These are phyloP conservation scores for Panagrolaimus sp. DNA, from an alignment of 1,140 invertebrate genomes.

Conservation along the genomic window DNA sequence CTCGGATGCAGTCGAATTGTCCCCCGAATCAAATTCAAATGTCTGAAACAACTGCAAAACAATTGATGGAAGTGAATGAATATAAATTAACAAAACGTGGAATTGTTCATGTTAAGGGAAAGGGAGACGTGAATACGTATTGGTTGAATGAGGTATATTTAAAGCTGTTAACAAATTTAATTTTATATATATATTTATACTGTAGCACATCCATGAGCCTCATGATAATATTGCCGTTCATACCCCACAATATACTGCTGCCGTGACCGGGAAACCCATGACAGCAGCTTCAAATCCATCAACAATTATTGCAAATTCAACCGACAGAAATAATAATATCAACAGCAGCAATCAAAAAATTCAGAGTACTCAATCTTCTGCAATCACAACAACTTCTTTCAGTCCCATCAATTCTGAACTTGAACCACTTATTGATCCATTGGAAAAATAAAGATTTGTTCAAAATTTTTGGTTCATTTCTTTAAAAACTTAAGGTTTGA, in stretches of 20 bases:
- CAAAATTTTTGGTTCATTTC: too few species aligned
- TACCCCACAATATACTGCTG: background rate
- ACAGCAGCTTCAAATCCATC: too few species aligned
- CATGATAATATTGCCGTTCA: background rate
- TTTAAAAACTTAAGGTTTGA: too few species aligned
- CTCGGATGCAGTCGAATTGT: constrained; percentile 58
- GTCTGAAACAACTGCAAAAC: constrained; percentile 50
- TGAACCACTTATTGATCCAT: too few species aligned
- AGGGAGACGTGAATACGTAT: constrained; percentile 50
- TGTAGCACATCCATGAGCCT: constrained; percentile 2
- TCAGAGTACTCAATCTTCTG: too few species aligned
- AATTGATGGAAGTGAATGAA: constrained; percentile 37
- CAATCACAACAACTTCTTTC: too few species aligned
- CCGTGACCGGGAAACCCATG: background rate
- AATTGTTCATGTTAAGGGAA: constrained; percentile 58
- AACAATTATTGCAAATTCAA: too few species aligned
- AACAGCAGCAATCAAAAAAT: too few species aligned
- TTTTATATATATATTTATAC: too few species aligned
- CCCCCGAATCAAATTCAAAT: constrained; percentile 59
- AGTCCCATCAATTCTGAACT: too few species aligned
- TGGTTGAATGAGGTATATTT: constrained; percentile 43
- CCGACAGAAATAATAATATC: too few species aligned
- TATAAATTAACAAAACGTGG: constrained; percentile 53
- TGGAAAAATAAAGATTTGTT: too few species aligned
- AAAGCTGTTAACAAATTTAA: constrained; percentile 47